Conservation (phyloP, 2,888 invertebrate species). For the Drosophila borealis region DNA sequence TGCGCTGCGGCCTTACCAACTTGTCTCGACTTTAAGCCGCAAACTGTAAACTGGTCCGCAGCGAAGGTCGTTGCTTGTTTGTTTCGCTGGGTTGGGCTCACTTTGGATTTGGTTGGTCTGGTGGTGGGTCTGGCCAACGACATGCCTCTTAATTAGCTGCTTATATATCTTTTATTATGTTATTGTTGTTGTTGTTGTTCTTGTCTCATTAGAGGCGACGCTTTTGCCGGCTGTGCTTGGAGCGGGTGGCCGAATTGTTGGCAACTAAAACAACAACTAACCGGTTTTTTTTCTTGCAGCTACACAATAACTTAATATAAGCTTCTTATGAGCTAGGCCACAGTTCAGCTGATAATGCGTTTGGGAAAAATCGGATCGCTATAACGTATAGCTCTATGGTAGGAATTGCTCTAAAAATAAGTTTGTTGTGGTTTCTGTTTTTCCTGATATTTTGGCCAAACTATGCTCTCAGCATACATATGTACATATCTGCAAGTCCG, state of each 20-base stretch:
- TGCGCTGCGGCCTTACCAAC: constrained; percentile 19
- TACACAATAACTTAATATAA: constrained; percentile 14
- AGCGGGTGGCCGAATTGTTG: constrained; percentile 55
- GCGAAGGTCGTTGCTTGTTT: constrained; percentile 56
- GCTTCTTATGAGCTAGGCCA: neutral
- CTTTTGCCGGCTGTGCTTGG: constrained; percentile 19
- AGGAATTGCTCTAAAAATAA: too few relatives aligned
- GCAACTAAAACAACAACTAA: constrained; percentile 21
- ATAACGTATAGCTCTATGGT: too few relatives aligned
- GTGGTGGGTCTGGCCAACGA: constrained; percentile 28
- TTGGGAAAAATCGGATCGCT: neutral
- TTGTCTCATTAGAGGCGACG: constrained; percentile 57
- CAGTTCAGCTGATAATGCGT: constrained; percentile 1
- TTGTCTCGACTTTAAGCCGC: constrained; percentile 40
- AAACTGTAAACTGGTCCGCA: constrained; percentile 64
- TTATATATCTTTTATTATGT: constrained; percentile 61
- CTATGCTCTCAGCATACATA: too few relatives aligned
- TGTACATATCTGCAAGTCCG: too few relatives aligned
- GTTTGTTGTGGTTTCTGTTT: too few relatives aligned
- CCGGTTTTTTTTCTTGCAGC: constrained; percentile 31
- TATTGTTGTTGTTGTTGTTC: constrained; percentile 32
- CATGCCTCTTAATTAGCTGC: constrained; percentile 70
- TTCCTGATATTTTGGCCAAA: too few relatives aligned
- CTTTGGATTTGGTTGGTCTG: constrained; percentile 15
- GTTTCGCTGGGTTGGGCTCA: constrained; percentile 7